Evolutionary conservation across 2,888 invertebrate genomes (phyloP).

Genomic region (Prenolepis imparis): DNA sequence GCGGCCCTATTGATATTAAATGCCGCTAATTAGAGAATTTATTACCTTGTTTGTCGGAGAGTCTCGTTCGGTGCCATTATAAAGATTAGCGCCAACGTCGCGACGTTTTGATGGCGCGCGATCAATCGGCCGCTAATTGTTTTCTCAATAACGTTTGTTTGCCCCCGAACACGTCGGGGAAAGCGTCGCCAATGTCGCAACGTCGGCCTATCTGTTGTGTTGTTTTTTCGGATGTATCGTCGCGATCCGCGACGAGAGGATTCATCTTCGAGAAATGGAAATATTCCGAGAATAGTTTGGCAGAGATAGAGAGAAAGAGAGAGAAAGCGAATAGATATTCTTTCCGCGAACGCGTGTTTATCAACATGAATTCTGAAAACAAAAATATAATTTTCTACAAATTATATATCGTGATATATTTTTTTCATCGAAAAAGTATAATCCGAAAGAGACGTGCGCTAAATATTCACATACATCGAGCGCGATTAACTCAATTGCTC

Average conservation of each 20-base stretch:
- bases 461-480: not conserved
- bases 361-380: not conserved
- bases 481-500: not conserved
- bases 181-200: slow-evolving; percentile 28
- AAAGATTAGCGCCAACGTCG: slow-evolving; percentile 55
- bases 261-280: not conserved
- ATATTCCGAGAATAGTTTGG: slow-evolving; percentile 7
- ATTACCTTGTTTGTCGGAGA: slow-evolving; percentile 62
- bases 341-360: not conserved
- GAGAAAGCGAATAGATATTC: not conserved
- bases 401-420: not conserved
- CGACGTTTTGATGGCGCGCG: slow-evolving; percentile 61
- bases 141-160: slow-evolving; percentile 56
- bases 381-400: not conserved
- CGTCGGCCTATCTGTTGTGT: slow-evolving; percentile 10
- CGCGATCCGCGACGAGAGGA: not conserved
- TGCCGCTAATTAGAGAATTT: slow-evolving; percentile 67
- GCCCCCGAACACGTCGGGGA: not conserved
- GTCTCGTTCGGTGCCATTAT: slow-evolving; percentile 35
- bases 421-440: not conserved
- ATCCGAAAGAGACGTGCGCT: not conserved
- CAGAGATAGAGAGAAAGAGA: not conserved
- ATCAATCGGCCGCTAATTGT: slow-evolving; percentile 55
- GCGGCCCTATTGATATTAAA: slow-evolving; percentile 60
- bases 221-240: not conserved